Percentiles rank a stretch among this genome's conserved stretches.
Conservation (phyloP, 2,888 invertebrate species). For the Belgica antarctica region DNA sequence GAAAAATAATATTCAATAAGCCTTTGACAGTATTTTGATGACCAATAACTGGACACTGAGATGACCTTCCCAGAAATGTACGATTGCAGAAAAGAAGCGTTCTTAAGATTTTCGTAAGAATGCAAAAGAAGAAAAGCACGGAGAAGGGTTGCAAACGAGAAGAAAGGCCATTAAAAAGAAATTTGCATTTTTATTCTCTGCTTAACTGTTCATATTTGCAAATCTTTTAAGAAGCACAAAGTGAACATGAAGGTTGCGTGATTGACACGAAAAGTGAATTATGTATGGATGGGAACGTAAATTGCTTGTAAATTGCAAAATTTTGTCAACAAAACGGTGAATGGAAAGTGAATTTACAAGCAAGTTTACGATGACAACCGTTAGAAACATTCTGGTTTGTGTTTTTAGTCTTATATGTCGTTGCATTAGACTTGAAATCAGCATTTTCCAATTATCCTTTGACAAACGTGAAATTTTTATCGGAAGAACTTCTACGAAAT, state of each 20-base stretch:
- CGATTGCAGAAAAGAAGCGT: constrained; percentile 14
- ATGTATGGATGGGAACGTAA: not conserved
- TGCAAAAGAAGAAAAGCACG: constrained; percentile 8
- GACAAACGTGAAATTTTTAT: too few species aligned
- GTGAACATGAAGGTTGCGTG: constrained; percentile 13
- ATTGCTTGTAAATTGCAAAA: too few species aligned
- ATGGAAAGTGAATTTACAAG: not conserved
- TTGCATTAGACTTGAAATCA: too few species aligned
- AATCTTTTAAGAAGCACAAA: constrained; percentile 11
- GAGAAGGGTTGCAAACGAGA: constrained; percentile 16
- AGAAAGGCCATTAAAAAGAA: constrained; percentile 21
- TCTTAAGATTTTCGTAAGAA: constrained; percentile 31
- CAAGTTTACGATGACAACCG: not conserved
- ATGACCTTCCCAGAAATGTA: constrained; percentile 34
- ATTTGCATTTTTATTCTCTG: constrained; percentile 34
- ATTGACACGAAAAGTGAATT: constrained; percentile 29
- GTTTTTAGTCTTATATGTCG: too few species aligned
- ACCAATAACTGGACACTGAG: constrained; percentile 27
- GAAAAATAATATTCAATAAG: constrained; percentile 27
- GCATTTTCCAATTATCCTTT: too few species aligned
- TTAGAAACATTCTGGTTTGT: too few species aligned
- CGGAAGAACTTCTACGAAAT: too few species aligned
- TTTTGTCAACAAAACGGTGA: not conserved
- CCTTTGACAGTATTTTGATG: constrained; percentile 30
- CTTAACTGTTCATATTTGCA: constrained; percentile 11